Conservation (phyloP, 2,797 vertebrate species). For the Gorsachius magnificus region DNA sequence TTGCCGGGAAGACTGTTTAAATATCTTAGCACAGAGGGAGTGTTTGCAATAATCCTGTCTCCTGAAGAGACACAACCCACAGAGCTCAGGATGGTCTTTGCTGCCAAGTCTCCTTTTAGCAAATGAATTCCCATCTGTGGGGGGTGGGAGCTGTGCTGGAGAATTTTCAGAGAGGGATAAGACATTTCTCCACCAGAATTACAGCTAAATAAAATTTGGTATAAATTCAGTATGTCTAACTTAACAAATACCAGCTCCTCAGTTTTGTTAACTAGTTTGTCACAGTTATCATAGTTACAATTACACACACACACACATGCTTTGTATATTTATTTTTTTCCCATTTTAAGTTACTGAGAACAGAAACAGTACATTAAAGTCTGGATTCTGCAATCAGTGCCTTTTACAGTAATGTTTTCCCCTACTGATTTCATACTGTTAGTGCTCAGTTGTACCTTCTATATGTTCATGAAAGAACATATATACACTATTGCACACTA, state of each 20-base stretch:
- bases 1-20: conserved; percentile 52
- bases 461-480: background rate
- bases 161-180: conserved; percentile 39
- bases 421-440: background rate
- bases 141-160: background rate
- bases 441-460: background rate
- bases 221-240: conserved; percentile 5
- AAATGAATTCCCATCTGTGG: conserved; percentile 48
- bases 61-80: conserved; percentile 46
- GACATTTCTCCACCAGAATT: background rate
- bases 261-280: background rate
- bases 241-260: conserved; percentile 1
- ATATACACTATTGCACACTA: background rate
- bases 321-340: background rate
- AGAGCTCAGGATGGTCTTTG: conserved; percentile 15
- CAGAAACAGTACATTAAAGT: background rate
- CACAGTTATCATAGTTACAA: background rate
- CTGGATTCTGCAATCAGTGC: background rate
- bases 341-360: background rate
- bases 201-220: conserved; percentile 4
- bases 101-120: conserved; percentile 52
- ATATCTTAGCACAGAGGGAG: background rate
- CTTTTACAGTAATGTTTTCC: background rate
- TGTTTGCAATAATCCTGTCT: conserved; percentile 49
- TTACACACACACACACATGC: background rate